Evolutionary conservation across 2,113 vertebrate genomes (phyloP).

Genomic region (Helogale parvula): DNA sequence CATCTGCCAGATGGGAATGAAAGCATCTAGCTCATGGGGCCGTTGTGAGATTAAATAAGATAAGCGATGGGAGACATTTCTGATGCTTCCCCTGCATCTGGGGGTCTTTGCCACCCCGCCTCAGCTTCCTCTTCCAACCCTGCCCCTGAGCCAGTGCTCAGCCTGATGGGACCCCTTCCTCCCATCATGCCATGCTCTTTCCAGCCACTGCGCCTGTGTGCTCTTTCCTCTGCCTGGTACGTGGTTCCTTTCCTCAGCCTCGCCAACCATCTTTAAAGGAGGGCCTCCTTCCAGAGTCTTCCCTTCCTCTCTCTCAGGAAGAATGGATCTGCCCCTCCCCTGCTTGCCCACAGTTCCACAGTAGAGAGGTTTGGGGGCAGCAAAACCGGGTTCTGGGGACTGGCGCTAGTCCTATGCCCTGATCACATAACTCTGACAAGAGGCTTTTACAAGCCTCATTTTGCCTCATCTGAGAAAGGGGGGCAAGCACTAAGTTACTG

Average conservation of each 20-base stretch:
- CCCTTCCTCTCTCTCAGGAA: background rate
- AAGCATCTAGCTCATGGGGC: background rate
- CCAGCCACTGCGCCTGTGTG: background rate
- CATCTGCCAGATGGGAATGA: background rate
- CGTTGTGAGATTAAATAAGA: background rate
- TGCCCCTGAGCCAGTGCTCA: background rate
- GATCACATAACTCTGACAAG: background rate
- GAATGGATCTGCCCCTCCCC: background rate
- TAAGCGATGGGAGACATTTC: background rate
- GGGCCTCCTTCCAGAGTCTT: background rate
- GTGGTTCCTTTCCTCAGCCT: background rate
- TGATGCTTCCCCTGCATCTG: background rate
- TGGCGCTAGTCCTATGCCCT: background rate
- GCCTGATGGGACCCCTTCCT: background rate
- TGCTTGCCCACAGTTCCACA: background rate
- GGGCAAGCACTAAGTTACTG: background rate
- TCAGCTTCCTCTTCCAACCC: background rate
- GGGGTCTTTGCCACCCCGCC: background rate
- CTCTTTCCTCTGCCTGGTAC: background rate
- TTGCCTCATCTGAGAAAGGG: conserved; percentile 29
- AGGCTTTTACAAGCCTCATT: background rate
- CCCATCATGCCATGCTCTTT: background rate
- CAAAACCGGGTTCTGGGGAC: background rate
- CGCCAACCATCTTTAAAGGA: background rate
- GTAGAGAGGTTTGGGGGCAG: background rate